Percentiles rank a stretch among this genome's conserved stretches.
Conservation (phyloP, 2,113 vertebrate species). For the Hoplias malabaricus region DNA sequence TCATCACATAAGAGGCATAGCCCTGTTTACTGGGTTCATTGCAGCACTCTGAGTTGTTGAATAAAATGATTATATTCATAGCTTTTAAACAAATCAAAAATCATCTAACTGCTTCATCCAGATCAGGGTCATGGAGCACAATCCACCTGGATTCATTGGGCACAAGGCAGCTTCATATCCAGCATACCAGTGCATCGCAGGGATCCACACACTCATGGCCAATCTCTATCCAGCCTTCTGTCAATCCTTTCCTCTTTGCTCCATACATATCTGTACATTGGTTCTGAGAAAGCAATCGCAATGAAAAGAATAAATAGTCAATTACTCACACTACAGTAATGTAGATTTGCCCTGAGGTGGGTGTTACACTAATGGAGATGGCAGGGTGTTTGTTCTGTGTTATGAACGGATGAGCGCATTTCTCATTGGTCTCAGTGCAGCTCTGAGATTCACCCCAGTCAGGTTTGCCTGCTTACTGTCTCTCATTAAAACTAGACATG, state of each 20-base stretch:
- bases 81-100: too few species aligned
- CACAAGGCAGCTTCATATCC: too few species aligned
- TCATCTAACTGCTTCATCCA: too few species aligned
- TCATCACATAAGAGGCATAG: too few species aligned
- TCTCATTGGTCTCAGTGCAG: constrained; percentile 26
- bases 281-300: constrained; percentile 15
- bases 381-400: constrained; percentile 38
- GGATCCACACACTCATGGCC: background rate
- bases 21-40: too few species aligned
- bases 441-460: constrained; percentile 1
- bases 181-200: too few species aligned
- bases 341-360: constrained; percentile 33
- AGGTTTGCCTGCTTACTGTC: constrained; percentile 19
- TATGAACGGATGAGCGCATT: constrained; percentile 31
- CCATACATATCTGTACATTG: constrained; percentile 27
- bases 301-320: constrained; percentile 34
- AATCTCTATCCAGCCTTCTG: background rate
- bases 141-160: too few species aligned
- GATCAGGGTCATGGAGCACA: too few species aligned
- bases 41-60: too few species aligned
- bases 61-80: too few species aligned
- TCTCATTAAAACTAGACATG: constrained; percentile 39
- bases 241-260: background rate
- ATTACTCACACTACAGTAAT: constrained; percentile 44
- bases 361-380: constrained; percentile 47